phyloP scores from a whole-genome alignment of 2,797 vertebrate genomes.

The Euphonia xanthogaster region DNA sequence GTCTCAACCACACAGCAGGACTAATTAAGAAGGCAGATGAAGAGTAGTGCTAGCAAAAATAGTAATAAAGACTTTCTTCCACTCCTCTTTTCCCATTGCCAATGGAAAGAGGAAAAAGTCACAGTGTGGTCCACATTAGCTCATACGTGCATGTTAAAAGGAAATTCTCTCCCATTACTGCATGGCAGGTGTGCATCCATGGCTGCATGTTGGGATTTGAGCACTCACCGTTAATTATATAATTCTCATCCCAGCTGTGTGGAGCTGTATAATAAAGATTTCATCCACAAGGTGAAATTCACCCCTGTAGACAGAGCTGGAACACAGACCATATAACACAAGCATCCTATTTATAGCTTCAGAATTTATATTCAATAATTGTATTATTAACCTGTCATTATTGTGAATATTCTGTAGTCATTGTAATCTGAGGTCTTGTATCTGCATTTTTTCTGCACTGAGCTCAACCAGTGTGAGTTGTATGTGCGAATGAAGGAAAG shows the following conservation, averaged over 20 bases:
- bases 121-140: conserved; percentile 33
- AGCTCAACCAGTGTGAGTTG: background rate
- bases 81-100: background rate
- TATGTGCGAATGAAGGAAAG: background rate
- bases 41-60: background rate
- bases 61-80: background rate
- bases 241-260: background rate
- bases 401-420: background rate
- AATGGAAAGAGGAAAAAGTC: background rate
- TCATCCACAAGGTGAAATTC: background rate
- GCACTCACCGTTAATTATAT: background rate
- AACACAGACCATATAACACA: background rate
- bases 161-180: conserved; percentile 32
- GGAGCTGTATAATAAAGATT: background rate
- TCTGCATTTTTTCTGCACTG: background rate
- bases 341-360: background rate
- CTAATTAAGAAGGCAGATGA: conserved; percentile 51
- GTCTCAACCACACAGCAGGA: conserved; percentile 20
- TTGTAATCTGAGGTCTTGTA: background rate
- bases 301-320: background rate
- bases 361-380: background rate
- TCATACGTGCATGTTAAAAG: conserved; percentile 10
- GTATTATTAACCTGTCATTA: background rate
- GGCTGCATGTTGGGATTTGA: background rate
- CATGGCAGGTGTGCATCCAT: background rate